A percentile compares a stretch with the other conserved stretches of the same genome.
phyloP scores from a whole-genome alignment of 2,797 vertebrate species.

The Calcarius lapponicus region DNA sequence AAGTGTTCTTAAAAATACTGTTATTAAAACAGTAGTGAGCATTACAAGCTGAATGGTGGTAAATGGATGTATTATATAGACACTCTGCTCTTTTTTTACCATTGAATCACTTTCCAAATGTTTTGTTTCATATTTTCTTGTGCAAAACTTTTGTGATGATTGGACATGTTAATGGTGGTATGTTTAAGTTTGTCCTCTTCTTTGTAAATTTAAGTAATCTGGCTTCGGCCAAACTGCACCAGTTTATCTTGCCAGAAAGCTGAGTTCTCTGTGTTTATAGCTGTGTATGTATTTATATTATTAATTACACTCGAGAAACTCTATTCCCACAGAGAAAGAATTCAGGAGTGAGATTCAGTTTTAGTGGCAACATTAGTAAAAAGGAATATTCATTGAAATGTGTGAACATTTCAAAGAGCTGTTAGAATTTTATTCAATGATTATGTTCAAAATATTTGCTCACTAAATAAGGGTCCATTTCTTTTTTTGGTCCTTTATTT shows the following conservation, averaged over 20 bases:
- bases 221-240: background rate
- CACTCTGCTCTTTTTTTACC: background rate
- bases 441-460: background rate
- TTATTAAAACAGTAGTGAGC: background rate
- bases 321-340: background rate
- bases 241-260: background rate
- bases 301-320: background rate
- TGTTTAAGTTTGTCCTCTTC: background rate
- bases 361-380: background rate
- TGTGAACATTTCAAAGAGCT: background rate
- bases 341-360: background rate
- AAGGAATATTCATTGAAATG: background rate
- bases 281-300: background rate
- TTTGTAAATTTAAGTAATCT: background rate
- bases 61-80: background rate
- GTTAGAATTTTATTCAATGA: background rate
- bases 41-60: background rate
- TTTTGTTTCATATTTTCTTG: background rate
- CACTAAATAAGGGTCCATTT: background rate
- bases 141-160: background rate
- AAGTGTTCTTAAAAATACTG: conserved; percentile 38
- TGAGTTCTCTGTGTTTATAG: background rate
- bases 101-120: background rate
- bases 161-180: fast-evolving
- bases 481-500: background rate